Base-by-base conservation (phyloP, 2,113 vertebrate genomes). In the Hepsetus odoe region DNA sequence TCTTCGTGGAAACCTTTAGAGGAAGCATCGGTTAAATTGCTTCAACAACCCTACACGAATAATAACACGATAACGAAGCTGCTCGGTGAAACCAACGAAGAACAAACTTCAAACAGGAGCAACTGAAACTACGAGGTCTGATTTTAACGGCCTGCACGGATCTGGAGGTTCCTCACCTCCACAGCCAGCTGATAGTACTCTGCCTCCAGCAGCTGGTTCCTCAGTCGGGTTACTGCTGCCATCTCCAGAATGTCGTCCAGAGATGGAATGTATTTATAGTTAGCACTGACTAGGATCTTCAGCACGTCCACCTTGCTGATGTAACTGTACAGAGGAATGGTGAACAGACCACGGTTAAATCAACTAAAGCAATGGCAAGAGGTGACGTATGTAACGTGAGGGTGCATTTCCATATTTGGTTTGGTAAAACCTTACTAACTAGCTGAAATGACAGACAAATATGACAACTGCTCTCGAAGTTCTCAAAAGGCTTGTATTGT, bases 301-400 rank as follows among this genome's bases (percentile, higher is more conserved):
- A 99, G 91, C 51, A 99, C 95, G 35, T 98, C 98, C 3, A 99
- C 96, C 88, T 98, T 98, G 90, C 97, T 97, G 91, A 98, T 96
- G 82, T 98, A 99, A 86, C 98, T 99, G 83, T 9, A 69, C 11
- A 84, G 12, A 35, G 1, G n/a, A n/a, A n/a, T n/a, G n/a, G n/a
- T n/a, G n/a, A n/a, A n/a, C n/a, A n/a, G n/a, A n/a, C n/a, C n/a
- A n/a, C n/a, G n/a, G n/a, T n/a, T n/a, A n/a, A n/a, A n/a, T n/a
- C n/a, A n/a, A n/a, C n/a, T n/a, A n/a, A n/a, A n/a, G n/a, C n/a
- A n/a, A n/a, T n/a, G n/a, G n/a, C n/a, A n/a, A n/a, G n/a, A n/a
- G n/a, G n/a, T n/a, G n/a, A n/a, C n/a, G n/a, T n/a, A n/a, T n/a
- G n/a, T n/a, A n/a, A n/a, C n/a, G n/a, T n/a, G n/a, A n/a, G n/a